Evolutionary conservation across 53 echinoderm and acorn worm species (phyloP).

Genomic region (Pentamera pediparva): DNA sequence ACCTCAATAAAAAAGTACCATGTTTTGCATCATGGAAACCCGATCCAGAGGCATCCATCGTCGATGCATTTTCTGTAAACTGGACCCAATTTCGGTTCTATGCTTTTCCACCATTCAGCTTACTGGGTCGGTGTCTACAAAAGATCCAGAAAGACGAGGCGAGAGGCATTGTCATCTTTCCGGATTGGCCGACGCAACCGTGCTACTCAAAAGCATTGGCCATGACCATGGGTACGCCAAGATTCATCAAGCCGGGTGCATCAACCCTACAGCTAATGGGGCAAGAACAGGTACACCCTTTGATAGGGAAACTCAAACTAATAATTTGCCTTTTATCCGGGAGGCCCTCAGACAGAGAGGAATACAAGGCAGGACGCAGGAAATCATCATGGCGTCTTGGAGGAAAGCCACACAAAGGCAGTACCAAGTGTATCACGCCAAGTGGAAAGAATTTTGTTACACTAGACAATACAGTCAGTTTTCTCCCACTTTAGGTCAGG

Average conservation of each 20-base stretch:
- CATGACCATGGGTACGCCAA: no score
- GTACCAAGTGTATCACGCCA: no score
- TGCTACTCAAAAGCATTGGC: background rate
- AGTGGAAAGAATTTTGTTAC: background rate
- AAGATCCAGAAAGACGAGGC: no score
- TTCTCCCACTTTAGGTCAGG: background rate
- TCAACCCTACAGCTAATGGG: background rate
- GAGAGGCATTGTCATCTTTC: background rate
- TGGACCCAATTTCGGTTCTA: no score
- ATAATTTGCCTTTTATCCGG: background rate
- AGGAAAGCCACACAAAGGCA: no score
- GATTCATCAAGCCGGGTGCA: background rate
- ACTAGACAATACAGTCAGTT: no score
- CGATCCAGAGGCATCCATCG: conserved; percentile 36
- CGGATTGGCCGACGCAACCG: background rate
- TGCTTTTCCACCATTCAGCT: conserved; percentile 16
- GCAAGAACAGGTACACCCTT: background rate
- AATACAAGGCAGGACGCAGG: background rate
- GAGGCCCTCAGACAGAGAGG: background rate
- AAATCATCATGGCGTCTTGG: background rate
- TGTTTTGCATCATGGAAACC: conserved; percentile 57
- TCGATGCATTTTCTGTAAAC: conserved; percentile 9
- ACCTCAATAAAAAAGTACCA: background rate
- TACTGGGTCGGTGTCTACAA: background rate
- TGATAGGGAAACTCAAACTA: background rate